Evolutionary conservation across 2,888 invertebrate species (phyloP).

Genomic region (Philaethria dido): DNA sequence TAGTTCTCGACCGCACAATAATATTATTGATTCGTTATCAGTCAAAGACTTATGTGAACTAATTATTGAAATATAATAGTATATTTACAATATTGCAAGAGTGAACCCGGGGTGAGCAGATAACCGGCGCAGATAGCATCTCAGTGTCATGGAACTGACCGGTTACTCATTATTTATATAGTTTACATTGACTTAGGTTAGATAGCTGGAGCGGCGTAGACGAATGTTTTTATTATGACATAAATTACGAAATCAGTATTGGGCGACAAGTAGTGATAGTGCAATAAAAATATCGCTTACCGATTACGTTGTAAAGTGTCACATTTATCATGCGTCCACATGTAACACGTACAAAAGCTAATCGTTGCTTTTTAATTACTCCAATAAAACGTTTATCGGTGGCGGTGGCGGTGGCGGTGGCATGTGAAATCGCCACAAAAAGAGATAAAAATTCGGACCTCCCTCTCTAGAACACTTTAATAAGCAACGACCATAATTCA

Average conservation of each 20-base stretch:
- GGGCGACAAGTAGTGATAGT: slow-evolving; percentile 57
- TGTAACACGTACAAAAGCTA: slow-evolving; percentile 68
- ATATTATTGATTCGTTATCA: slow-evolving; percentile 71
- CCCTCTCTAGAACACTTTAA: slow-evolving; percentile 67
- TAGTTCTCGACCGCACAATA: slow-evolving; percentile 58
- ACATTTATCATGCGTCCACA: slow-evolving; percentile 72
- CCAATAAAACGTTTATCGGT: slow-evolving; percentile 80
- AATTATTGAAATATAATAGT: slow-evolving; percentile 80
- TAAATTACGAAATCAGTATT: slow-evolving; percentile 59
- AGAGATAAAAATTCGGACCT: slow-evolving; percentile 69
- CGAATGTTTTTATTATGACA: slow-evolving; percentile 45
- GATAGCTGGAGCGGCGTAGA: slow-evolving; percentile 43
- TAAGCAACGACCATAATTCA: slow-evolving; percentile 79
- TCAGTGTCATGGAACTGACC: slow-evolving; percentile 78
- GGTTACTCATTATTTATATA: slow-evolving; percentile 60
- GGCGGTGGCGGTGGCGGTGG: slow-evolving; percentile 70
- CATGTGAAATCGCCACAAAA: slow-evolving; percentile 74
- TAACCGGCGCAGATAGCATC: slow-evolving; percentile 63
- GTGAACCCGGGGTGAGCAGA: slow-evolving; percentile 61
- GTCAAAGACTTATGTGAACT: slow-evolving; percentile 77
- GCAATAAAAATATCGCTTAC: slow-evolving; percentile 60
- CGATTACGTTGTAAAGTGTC: slow-evolving; percentile 69
- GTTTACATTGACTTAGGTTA: slow-evolving; percentile 56
- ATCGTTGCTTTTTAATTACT: slow-evolving; percentile 77
- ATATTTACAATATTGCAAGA: slow-evolving; percentile 70